Evolutionary conservation across 1,140 invertebrate genomes (phyloP).

Genomic region (Hyposmocoma kahamanoa): DNA sequence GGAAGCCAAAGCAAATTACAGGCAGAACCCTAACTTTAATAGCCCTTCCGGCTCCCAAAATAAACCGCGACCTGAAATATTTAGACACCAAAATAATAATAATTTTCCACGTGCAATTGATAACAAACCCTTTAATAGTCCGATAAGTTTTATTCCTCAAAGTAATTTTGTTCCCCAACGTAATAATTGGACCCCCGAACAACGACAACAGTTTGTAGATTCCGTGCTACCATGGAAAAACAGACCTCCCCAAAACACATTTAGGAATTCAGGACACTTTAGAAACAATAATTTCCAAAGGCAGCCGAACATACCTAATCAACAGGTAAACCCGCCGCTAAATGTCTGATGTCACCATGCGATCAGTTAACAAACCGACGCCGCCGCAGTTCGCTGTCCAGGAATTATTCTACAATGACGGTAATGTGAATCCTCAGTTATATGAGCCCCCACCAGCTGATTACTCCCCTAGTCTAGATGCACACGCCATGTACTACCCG

Average conservation of each 20-base stretch:
- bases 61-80: not conserved
- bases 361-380: not conserved
- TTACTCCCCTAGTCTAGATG: not conserved
- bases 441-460: not conserved
- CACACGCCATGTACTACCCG: not conserved
- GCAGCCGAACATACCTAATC: conserved; percentile 6
- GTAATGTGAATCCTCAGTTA: not conserved
- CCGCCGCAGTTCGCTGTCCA: not conserved
- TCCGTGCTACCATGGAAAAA: not conserved
- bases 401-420: not conserved
- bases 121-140: not conserved
- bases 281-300: not conserved
- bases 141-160: not conserved
- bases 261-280: not conserved
- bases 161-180: not conserved
- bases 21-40: not conserved
- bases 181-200: not conserved
- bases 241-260: not conserved
- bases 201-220: not conserved
- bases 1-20: not conserved
- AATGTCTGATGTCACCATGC: conserved; percentile 8
- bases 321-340: not conserved
- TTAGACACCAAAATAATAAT: not conserved
- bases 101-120: not conserved
- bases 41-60: not conserved